Percentiles rank a stretch among this genome's conserved stretches.
Conservation (phyloP, 2,113 vertebrate genomes). For the Setophaga kirtlandii region DNA sequence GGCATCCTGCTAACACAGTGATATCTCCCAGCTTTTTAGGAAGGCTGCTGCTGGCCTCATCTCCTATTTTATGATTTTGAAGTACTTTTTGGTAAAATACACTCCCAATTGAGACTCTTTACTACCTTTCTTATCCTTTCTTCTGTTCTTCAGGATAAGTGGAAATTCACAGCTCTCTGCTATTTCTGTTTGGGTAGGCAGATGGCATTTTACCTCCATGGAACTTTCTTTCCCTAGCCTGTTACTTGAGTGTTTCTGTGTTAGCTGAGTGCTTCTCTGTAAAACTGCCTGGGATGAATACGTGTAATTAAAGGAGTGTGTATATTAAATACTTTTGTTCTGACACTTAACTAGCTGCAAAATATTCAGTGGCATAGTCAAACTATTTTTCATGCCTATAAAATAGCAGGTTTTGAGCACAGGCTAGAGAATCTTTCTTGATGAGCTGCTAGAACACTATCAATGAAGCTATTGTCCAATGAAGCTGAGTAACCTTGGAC, state of each 20-base stretch:
- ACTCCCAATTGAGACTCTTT: background rate
- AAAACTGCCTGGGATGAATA: background rate
- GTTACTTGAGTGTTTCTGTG: background rate
- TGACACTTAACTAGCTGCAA: background rate
- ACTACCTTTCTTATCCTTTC: background rate
- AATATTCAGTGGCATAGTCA: background rate
- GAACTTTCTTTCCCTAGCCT: background rate
- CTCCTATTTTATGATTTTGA: background rate
- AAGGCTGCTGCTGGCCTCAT: background rate
- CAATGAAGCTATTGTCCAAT: background rate
- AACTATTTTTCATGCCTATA: background rate
- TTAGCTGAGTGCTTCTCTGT: background rate
- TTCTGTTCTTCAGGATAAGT: background rate
- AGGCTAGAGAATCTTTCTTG: background rate
- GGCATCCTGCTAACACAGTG: background rate
- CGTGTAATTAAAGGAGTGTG: background rate
- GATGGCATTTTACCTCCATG: background rate
- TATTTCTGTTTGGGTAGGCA: background rate
- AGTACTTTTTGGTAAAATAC: background rate
- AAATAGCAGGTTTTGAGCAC: background rate
- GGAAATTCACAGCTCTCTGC: background rate
- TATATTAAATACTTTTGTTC: background rate
- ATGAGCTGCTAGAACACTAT: background rate
- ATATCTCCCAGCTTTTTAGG: background rate
- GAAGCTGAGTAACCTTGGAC: background rate